These are phyloP conservation scores for Aphidius colemani DNA, from an alignment of 2,888 invertebrate genomes.

Conservation along the genomic window DNA sequence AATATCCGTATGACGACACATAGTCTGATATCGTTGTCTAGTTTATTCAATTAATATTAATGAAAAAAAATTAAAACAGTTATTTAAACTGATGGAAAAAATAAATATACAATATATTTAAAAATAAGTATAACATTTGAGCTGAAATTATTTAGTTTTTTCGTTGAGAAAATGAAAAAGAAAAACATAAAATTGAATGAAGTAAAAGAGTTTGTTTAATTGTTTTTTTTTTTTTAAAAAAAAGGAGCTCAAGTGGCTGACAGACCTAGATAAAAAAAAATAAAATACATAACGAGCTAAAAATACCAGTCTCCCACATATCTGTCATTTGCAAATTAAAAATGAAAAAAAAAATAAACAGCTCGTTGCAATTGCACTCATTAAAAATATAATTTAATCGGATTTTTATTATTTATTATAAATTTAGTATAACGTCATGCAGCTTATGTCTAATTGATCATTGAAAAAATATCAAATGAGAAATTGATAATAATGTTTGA, in stretches of 20 bases:
- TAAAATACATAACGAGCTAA: conserved; percentile 29
- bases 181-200: conserved; percentile 2
- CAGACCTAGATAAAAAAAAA: conserved; percentile 36
- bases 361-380: conserved; percentile 8
- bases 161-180: conserved; percentile 21
- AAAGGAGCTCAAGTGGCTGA: conserved; percentile 39
- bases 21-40: conserved; percentile 41
- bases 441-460: conserved; percentile 38
- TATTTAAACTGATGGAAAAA: conserved; percentile 18
- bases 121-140: conserved; percentile 23
- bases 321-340: conserved; percentile 32
- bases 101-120: conserved; percentile 15
- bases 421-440: conserved; percentile 36
- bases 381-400: conserved; percentile 16
- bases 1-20: conserved; percentile 32
- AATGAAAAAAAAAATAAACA: not conserved
- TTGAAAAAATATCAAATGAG: conserved; percentile 29
- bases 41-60: conserved; percentile 32
- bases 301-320: conserved; percentile 35
- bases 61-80: conserved; percentile 23
- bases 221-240: conserved; percentile 30
- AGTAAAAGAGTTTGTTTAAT: not conserved
- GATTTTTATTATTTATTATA: conserved; percentile 37
- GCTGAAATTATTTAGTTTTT: conserved; percentile 28
- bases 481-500: conserved; percentile 3